Evolutionary conservation across 2,888 invertebrate species (phyloP), one percentile per base, ranked within the genome.

Genomic region (Apodemia mormo): DNA sequence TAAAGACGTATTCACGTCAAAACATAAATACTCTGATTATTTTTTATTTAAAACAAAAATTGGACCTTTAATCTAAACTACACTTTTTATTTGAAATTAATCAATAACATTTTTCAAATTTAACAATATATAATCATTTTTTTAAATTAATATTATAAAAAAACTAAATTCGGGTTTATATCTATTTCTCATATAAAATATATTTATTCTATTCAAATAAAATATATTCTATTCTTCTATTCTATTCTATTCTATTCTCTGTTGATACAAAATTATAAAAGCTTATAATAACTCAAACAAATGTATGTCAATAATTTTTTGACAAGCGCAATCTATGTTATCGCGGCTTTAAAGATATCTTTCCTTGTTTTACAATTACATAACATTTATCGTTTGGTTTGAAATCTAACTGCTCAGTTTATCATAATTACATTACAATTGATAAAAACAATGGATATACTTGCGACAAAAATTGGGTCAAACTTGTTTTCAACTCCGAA

Each of bases 401-500:
- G 12, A 33, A 61, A 61, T 61, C 61, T 33, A 33, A 33, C 33
- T 12, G 12, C 61, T 33, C 14, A 14, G 10, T 61, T 61, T 61
- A 61, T 61, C 61, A 61, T 61, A 61, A 61, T 61, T 61, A 61
- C 14, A 33, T 58, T 58, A 58, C 61, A 65, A 52, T 29, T 65
- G 12, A 61, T 64, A 68, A 65, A 68, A 68, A 66, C 66, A 40
- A 52, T 65, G 37, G 52, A 65, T 49, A 68, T 65, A 61, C 61
- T 61, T 58, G 30, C 30, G 58, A 33, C 61, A 52, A 65, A 49
- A 68, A 68, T 68, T 68, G 14, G 68, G 68, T 65, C 68, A 45
- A 14, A 37, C 52, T 68, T 68, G 68, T 68, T 68, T 68, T 68
- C 65, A 64, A 65, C 68, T n/a, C 30, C n/a, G 30, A 61, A 61